phyloP scores from a whole-genome alignment of 2,888 invertebrate genomes.

The Orchesellides sinensis region DNA sequence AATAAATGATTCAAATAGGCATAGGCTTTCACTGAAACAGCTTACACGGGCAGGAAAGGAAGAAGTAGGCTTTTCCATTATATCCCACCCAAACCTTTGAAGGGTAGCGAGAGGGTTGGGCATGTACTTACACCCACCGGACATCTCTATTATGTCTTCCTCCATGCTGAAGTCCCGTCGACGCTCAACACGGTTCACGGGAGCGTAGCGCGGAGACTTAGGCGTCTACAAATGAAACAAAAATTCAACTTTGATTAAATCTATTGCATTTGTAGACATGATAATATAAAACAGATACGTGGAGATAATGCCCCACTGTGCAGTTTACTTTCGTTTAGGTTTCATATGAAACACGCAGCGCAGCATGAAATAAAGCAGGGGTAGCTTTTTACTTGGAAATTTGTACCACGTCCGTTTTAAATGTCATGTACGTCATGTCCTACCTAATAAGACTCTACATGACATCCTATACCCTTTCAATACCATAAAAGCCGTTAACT shows the following conservation, averaged over 20 bases:
- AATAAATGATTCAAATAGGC: neutral
- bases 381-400: no score
- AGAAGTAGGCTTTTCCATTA: constrained; percentile 88
- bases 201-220: constrained; percentile 67
- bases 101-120: constrained; percentile 96
- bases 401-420: no score
- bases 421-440: no score
- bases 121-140: constrained; percentile 76
- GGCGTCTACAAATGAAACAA: constrained; percentile 40
- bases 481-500: no score
- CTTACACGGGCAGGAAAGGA: constrained; percentile 98
- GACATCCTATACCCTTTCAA: no score
- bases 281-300: neutral
- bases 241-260: neutral
- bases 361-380: no score
- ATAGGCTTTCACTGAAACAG: constrained; percentile 31
- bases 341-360: no score
- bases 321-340: no score
- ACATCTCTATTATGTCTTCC: constrained; percentile 58
- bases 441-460: no score
- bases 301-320: neutral
- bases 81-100: constrained; percentile 98
- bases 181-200: constrained; percentile 59
- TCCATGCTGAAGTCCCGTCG: constrained; percentile 64
- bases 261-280: neutral